phyloP scores from a whole-genome alignment of 2,113 vertebrate genomes.

The Atractosteus spatula region DNA sequence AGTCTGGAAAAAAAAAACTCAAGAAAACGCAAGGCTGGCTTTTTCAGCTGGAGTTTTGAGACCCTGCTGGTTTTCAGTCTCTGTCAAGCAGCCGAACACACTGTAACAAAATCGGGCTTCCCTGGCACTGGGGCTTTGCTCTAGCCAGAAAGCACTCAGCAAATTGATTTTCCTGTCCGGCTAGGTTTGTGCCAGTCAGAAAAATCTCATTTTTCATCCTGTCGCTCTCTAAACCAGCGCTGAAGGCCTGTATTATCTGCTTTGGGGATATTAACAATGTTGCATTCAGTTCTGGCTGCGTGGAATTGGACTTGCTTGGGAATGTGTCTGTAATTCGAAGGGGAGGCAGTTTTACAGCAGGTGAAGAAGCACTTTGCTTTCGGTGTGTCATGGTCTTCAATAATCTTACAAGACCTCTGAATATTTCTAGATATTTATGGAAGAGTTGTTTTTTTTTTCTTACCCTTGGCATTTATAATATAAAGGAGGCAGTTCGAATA shows the following conservation, averaged over 20 bases:
- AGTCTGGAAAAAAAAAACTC: too few species aligned
- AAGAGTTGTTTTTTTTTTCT: too few species aligned
- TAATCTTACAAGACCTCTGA: too few species aligned
- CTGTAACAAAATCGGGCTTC: conserved; percentile 62
- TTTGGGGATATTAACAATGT: conserved; percentile 31
- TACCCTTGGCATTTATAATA: too few species aligned
- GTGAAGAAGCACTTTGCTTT: too few species aligned
- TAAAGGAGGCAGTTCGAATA: too few species aligned
- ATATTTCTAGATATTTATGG: too few species aligned
- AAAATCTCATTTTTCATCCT: conserved; percentile 69
- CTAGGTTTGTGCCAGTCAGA: conserved; percentile 72
- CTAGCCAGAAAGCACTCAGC: conserved; percentile 61
- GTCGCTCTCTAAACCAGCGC: conserved; percentile 54
- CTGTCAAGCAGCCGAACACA: conserved; percentile 69
- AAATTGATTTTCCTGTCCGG: conserved; percentile 75
- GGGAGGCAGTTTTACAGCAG: too few species aligned
- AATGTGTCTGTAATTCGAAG: neutral
- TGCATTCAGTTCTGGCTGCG: neutral
- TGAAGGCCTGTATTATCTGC: conserved; percentile 44
- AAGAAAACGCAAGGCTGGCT: too few species aligned
- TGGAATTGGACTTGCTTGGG: neutral
- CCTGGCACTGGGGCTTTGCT: conserved; percentile 65
- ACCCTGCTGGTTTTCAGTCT: conserved; percentile 37
- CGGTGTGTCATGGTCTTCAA: too few species aligned
- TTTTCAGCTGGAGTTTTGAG: conserved; percentile 14